Evolutionary conservation across 2,797 vertebrate species (phyloP), one percentile per base, ranked within the genome.

Genomic region (Cottoperca gobio): DNA sequence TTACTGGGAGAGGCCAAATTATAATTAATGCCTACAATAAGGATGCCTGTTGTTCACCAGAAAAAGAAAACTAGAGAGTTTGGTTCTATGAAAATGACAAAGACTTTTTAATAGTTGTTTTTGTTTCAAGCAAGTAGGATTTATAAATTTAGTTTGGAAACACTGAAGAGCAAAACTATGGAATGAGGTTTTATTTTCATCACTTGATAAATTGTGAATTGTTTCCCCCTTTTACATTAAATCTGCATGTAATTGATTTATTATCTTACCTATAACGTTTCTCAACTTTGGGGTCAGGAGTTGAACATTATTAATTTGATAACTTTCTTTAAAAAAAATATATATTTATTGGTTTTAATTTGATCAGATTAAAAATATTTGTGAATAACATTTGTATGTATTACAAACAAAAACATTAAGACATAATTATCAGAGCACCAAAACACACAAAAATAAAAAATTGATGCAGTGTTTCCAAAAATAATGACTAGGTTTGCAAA

Each of bases 41-140:
- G 26, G 33, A 28, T 49, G 9, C 11, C 4, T 2, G 2, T 17
- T 43, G 49, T 66, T 39, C 24, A 53, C 1, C 19, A 31, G 23
- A 63, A 69, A 76, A 8, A 52, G 46, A 61, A 61, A 54, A 28
- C 14, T 49, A n/a, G 14, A 42, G 6, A 65, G 60, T 13, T 67
- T n/a, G 5, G 8, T 50, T 64, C 9, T 60, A 17, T 19, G n/a
- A n/a, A 52, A 59, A 59, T 50, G 26, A 52, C n/a, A n/a, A n/a
- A n/a, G n/a, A n/a, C n/a, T n/a, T n/a, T n/a, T n/a, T n/a, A n/a
- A n/a, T n/a, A n/a, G n/a, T n/a, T n/a, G n/a, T n/a, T n/a, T n/a
- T n/a, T n/a, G n/a, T n/a, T 52, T n/a, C n/a, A n/a, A n/a, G n/a
- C n/a, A 16, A 45, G 40, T 3, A 58, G 3, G 23, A 16, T 21